Conservation (phyloP, 2,888 invertebrate genomes). For the Petrophora chlorosata region DNA sequence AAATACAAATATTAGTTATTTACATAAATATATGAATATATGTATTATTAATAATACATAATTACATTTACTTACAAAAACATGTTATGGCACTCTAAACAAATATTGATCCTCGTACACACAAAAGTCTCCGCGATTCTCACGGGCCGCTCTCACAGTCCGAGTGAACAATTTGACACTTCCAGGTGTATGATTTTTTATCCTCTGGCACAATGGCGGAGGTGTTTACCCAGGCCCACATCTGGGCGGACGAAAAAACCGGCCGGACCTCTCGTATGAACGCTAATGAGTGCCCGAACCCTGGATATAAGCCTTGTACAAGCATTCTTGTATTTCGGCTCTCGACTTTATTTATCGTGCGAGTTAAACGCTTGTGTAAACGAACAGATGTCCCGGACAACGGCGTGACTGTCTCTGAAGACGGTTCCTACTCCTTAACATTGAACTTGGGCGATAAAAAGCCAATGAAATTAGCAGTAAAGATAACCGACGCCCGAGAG, state of each 20-base stretch:
- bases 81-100: slow-evolving; percentile 28
- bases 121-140: slow-evolving; percentile 56
- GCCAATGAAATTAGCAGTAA: slow-evolving; percentile 76
- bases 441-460: slow-evolving; percentile 80
- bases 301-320: slow-evolving; percentile 44
- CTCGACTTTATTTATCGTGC: slow-evolving; percentile 67
- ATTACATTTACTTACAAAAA: slow-evolving; percentile 32
- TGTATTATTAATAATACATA: no score
- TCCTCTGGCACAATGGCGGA: slow-evolving; percentile 65
- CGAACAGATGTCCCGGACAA: slow-evolving; percentile 71
- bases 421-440: slow-evolving; percentile 68
- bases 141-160: slow-evolving; percentile 72
- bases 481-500: slow-evolving; percentile 60
- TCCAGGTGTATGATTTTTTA: slow-evolving; percentile 83
- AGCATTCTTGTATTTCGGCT: slow-evolving; percentile 51
- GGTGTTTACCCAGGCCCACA: slow-evolving; percentile 76
- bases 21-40: no score
- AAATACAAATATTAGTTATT: no score
- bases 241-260: slow-evolving; percentile 78
- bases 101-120: slow-evolving; percentile 41
- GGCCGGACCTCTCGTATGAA: slow-evolving; percentile 77
- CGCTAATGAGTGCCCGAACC: slow-evolving; percentile 68
- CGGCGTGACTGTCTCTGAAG: slow-evolving; percentile 55
- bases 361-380: slow-evolving; percentile 55
- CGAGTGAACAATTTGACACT: slow-evolving; percentile 82